Percentiles rank a stretch among this genome's conserved stretches.
phyloP scores from a whole-genome alignment of 2,113 vertebrate species.

The Prolemur simus region DNA sequence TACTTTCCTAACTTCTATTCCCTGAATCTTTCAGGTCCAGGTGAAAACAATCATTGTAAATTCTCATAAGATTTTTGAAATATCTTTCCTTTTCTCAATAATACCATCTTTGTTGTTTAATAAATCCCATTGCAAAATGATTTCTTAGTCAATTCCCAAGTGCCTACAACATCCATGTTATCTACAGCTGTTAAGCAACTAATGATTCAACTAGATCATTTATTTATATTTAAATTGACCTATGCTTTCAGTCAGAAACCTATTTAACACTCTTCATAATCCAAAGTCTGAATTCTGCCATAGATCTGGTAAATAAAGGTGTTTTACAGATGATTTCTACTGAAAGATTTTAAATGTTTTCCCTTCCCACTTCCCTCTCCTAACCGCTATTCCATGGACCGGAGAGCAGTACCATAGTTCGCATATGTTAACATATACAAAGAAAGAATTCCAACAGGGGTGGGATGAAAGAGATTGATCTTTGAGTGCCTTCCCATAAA shows the following conservation, averaged over 20 bases:
- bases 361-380: neutral
- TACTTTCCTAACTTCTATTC: neutral
- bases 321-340: neutral
- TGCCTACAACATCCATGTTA: neutral
- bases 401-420: neutral
- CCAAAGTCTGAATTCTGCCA: neutral
- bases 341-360: neutral
- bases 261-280: neutral
- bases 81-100: slow-evolving; percentile 12
- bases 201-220: slow-evolving; percentile 29
- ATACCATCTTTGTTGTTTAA: slow-evolving; percentile 39
- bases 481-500: neutral
- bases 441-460: neutral
- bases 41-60: slow-evolving; percentile 47
- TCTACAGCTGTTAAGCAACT: neutral
- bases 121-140: slow-evolving; percentile 60
- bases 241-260: neutral
- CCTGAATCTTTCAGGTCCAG: slow-evolving; percentile 25
- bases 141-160: slow-evolving; percentile 61
- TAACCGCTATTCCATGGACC: neutral
- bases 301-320: slow-evolving; percentile 20
- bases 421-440: neutral
- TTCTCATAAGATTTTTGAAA: slow-evolving; percentile 43
- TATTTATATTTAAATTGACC: slow-evolving; percentile 32
- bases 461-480: neutral